Evolutionary conservation across 2,888 invertebrate species (phyloP), one percentile per base, ranked within the genome.

Genomic region (Chironomus riparius): DNA sequence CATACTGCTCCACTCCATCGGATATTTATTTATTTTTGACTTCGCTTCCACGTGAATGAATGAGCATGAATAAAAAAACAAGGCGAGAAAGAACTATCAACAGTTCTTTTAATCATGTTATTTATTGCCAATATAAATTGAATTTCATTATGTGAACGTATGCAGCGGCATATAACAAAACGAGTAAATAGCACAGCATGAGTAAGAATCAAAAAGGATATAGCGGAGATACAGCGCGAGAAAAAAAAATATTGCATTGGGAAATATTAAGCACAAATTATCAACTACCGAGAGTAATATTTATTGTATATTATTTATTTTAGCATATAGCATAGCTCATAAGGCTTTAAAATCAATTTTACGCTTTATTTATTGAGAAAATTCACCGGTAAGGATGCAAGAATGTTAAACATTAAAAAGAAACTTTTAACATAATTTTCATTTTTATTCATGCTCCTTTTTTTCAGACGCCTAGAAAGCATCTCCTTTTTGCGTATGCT

Each of bases 51-150:
- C 38, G 38, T 38, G 38, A 38, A 38, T 38, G 38, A 38, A 38
- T 38, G 38, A 38, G 38, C 7, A 38, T 38, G 38, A 10, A 38
- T 38, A 38, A 10, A 38, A 38, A 38, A 10, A 7, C 1, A 1
- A 38, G 38, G 65, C n/a, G 21, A 38, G 21, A 65, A 65, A 65
- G 21, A 65, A 65, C 73, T 73, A 73, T 73, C 73, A 73, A 73
- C 73, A 73, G 62, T 50, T 73, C 47, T 73, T 38, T 65, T 73
- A 71, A 71, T 73, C 73, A 65, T 24, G 65, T 62, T 56, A 73
- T 73, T 73, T 73, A 73, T 73, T 18, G 62, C 62, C 73, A 73
- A 65, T 62, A 73, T 62, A 73, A 62, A 56, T 71, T 56, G 50
- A 71, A 71, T 71, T 71, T 65, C 65, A 65, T 65, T 65, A 56